Evolutionary conservation across 2,113 vertebrate genomes (phyloP).

Genomic region (Dicaeum eximium): DNA sequence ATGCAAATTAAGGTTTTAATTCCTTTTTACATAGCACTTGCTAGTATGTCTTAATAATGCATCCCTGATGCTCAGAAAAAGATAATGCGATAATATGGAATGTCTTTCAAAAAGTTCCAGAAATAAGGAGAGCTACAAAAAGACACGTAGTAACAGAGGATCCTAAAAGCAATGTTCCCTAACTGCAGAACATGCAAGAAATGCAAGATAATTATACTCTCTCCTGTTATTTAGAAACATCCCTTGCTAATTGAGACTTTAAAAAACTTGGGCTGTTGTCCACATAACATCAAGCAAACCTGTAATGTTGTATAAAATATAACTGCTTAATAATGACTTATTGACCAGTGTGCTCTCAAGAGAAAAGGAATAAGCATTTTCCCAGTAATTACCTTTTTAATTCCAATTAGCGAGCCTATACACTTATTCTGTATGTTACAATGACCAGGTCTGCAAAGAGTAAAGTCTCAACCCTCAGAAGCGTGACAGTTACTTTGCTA

Average conservation of each 20-base stretch:
- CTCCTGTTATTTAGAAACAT: not conserved
- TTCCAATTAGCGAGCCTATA: not conserved
- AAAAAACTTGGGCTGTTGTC: not conserved
- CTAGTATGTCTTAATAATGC: not conserved
- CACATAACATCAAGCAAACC: not conserved
- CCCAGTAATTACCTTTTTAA: not conserved
- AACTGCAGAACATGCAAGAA: not conserved
- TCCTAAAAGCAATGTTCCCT: not conserved
- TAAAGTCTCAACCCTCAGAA: not conserved
- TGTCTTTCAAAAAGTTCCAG: not conserved
- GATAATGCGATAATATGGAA: accelerated
- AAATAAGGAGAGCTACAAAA: not conserved
- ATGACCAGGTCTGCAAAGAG: not conserved
- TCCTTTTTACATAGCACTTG: not conserved
- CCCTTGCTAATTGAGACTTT: not conserved
- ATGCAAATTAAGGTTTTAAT: not conserved
- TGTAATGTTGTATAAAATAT: not conserved
- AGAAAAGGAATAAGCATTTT: not conserved
- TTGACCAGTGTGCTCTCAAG: not conserved
- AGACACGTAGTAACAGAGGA: not conserved
- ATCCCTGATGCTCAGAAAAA: not conserved
- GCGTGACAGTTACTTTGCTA: not conserved
- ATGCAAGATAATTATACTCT: not conserved
- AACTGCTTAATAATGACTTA: not conserved
- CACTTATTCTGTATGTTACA: not conserved